phyloP scores from a whole-genome alignment of 2,888 invertebrate genomes.

The Caenorhabditis drosophilae region DNA sequence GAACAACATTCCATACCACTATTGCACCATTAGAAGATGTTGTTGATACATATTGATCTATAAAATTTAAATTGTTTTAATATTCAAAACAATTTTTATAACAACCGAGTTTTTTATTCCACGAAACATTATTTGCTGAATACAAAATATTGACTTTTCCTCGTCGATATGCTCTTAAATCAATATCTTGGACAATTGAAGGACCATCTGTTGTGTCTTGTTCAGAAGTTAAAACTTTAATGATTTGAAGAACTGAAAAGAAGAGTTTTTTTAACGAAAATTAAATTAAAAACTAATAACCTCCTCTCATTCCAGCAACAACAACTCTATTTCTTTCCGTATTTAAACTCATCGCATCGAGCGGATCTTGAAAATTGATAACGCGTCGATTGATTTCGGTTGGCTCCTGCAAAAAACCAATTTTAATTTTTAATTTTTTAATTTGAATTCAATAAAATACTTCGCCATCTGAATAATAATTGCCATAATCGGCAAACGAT shows the following conservation, averaged over 20 bases:
- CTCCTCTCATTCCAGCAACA: slow-evolving; percentile 45
- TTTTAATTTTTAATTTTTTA: not conserved
- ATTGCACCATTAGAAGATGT: slow-evolving; percentile 52
- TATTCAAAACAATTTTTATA: not conserved
- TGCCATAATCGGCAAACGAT: slow-evolving; percentile 22
- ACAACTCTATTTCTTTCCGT: slow-evolving; percentile 30
- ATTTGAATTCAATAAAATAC: slow-evolving; percentile 5
- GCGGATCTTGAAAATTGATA: slow-evolving; percentile 41
- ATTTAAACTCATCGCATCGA: slow-evolving; percentile 48
- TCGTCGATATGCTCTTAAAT: slow-evolving; percentile 33
- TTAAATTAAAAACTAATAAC: no score
- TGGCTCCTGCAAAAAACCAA: slow-evolving; percentile 19
- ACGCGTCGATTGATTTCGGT: slow-evolving; percentile 27
- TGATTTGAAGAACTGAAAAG: slow-evolving; percentile 47
- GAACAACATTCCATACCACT: slow-evolving; percentile 43
- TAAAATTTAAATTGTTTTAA: slow-evolving; percentile 1
- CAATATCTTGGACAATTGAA: slow-evolving; percentile 22
- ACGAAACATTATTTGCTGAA: slow-evolving; percentile 44
- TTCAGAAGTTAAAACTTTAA: slow-evolving; percentile 12
- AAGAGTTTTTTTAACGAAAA: no score
- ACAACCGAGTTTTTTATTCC: slow-evolving; percentile 45
- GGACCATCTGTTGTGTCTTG: slow-evolving; percentile 11
- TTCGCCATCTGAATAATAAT: slow-evolving; percentile 18
- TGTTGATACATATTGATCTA: slow-evolving; percentile 47
- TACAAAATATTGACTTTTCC: slow-evolving; percentile 40